Evolutionary conservation across 2,797 vertebrate species (phyloP), one percentile per base, ranked within the genome.

Genomic region (Rhinogobio ventralis): DNA sequence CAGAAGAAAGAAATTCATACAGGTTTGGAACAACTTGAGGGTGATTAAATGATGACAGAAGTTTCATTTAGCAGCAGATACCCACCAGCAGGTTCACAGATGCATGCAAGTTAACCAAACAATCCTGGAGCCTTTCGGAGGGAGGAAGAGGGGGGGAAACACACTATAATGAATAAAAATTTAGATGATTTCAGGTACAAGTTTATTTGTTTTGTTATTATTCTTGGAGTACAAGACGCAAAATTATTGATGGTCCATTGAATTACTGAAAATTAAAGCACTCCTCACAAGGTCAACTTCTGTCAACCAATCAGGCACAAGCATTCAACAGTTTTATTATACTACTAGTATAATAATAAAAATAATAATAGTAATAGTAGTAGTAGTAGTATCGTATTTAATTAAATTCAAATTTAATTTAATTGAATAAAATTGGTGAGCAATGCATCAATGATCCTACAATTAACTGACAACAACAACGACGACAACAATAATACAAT

Each of bases 81-180:
- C 20, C 42, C 45, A 67, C 62, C 45, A 81, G 14, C 46, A 69
- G 46, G 5, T 51, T 81, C 14, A 69, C 33, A 81, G 51, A 45
- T 45, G 68, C 5, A 57, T 60, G 36, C 36, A 46, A 68, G 51
- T 72, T 81, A 72, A 71, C 33, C 46, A 68, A 80, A 68, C 19
- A 46, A 42, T 15, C 6, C 73, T 36, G 19, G 19, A 42, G 9
- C 3, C 8, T n/a, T 2, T n/a, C 67, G 42, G 7, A 42, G 1
- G 23, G 17, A 36, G 36, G 67, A 20, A 23, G 2, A 2, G 1
- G 1, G 60, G 5, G 5, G 25, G 25, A 15, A 14, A 28, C 60
- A 60, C n/a, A 33, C 28, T 3, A n/a, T n/a, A 10, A 23, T 39
- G 20, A 69, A 69, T 71, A 2, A 25, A 57, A 5, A 28, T 15